Base-by-base conservation (phyloP, 2,113 vertebrate genomes). In the Malurus cyaneus region DNA sequence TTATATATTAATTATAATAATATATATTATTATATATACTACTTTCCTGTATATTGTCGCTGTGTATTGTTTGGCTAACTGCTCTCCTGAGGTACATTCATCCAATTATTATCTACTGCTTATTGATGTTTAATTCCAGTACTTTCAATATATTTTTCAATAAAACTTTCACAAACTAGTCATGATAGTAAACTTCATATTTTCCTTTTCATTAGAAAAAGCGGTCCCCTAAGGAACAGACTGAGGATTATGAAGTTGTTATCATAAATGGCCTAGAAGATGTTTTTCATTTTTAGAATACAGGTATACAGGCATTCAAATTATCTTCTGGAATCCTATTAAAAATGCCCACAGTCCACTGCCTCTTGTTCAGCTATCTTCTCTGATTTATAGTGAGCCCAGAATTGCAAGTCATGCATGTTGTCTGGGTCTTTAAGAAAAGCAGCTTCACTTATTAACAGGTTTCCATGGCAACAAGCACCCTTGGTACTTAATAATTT, bases 121-220 rank as follows among this genome's bases (percentile, higher is more conserved):
- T 96, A 82, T 72, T 87, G 47, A 53, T 72, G 50, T 91, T 94
- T 70, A 76, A 80, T 91, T 76, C 53, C 76, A 85, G 23, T 41
- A 54, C 28, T 91, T 92, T 28, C n/a, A 87, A 72, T 82, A n/a
- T 74, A 81, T 82, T 93, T 96, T 91, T 96, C 85, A 94, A 94
- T 90, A 92, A 92, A 93, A 85, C 28, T 62, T 85, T 81, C 44
- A 36, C 89, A 79, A 93, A 83, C 28, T 86, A 91, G 57, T 80
- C 9, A 62, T 64, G 41, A 42, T 70, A 94, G 95, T 80, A 92
- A 96, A 91, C 34, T 66, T 36, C 15, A 64, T 17, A 6, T 73
- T 95, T 88, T 66, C 24, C 39, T 46, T 91, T n/a, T 46, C 24
- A 73, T 94, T 77, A 86, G 46, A 15, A 54, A 86, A 70, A 54